Conservation (phyloP, 2,113 vertebrate genomes). For the Pseudorhombus dupliciocellatus region DNA sequence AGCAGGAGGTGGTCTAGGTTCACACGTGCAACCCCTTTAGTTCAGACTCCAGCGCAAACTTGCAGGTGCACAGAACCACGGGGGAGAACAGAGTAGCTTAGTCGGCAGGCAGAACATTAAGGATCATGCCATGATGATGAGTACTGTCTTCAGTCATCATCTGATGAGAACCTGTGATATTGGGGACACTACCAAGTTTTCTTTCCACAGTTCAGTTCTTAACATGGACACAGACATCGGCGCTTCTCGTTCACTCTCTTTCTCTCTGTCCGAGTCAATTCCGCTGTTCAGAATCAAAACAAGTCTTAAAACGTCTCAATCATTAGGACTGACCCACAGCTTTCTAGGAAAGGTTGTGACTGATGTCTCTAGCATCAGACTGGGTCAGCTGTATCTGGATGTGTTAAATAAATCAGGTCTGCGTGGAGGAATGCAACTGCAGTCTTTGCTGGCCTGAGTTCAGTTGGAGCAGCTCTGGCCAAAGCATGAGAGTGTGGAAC, state of each 20-base stretch:
- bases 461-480: slow-evolving; percentile 26
- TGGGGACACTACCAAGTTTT: not conserved
- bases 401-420: slow-evolving; percentile 40
- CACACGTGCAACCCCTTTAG: too few relatives aligned
- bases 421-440: slow-evolving; percentile 11
- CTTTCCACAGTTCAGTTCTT: not conserved
- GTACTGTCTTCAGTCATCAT: not conserved
- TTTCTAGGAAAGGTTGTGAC: slow-evolving; percentile 50
- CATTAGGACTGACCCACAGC: not conserved
- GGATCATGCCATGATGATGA: too few relatives aligned
- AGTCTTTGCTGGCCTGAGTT: slow-evolving; percentile 33
- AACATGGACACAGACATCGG: not conserved
- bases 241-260: slow-evolving; percentile 2
- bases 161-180: not conserved
- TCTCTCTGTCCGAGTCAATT: not conserved
- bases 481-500: slow-evolving; percentile 22
- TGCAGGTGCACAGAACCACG: too few relatives aligned
- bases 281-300: slow-evolving; percentile 1
- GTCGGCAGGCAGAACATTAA: too few relatives aligned
- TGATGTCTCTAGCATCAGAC: slow-evolving; percentile 33
- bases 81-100: too few relatives aligned
- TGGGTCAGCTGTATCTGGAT: slow-evolving; percentile 38
- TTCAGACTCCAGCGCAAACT: too few relatives aligned
- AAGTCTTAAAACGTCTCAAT: slow-evolving; percentile 2
- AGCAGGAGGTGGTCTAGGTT: too few relatives aligned